Base-by-base conservation (phyloP, 2,797 vertebrate genomes). In the Cirrhinus mrigala region DNA sequence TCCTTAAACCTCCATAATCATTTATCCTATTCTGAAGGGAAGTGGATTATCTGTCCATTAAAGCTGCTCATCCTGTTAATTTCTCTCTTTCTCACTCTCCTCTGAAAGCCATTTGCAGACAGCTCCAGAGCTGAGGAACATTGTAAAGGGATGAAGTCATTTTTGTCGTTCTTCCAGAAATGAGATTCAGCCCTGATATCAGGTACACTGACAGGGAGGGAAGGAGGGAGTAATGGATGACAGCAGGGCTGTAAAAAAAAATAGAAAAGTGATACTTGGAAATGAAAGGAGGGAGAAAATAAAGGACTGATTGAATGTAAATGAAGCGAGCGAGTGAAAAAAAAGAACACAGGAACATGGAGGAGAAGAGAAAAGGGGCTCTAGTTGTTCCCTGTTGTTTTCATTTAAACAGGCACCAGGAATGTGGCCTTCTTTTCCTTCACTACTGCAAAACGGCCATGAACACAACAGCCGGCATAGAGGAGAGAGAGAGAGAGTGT, bases 361-460 rank as follows among this genome's bases (percentile, higher is more conserved):
- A 68, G 50, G 22, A 27, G n/a, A 46, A 10, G 29, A 62, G 37
- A 74, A 56, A 46, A 78, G 44, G 11, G 64, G 62, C 52, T 81
- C 18, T 73, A 50, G 76, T 77, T 60, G 66, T 52, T 62, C 44
- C 24, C 40, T 50, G 64, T 85, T 85, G 62, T 80, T 86, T 81
- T 83, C 68, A 82, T 77, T 87, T 76, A 83, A 81, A 81, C 71
- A 83, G 77, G 80, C 71, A 85, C 40, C 58, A 87, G 75, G 79
- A 87, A 87, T 85, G 83, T 87, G 27, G 56, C 92, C 91, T 89
- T 93, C 84, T 86, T 84, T 87, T 87, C 77, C 82, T 86, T 81
- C 87, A 89, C 92, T 54, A 12, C 56, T 44, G 71, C 18, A 40
- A 54, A 73, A 73, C 54, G 33, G 50, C 66, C 50, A 81, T 81